Evolutionary conservation across 2,113 vertebrate genomes (phyloP), one percentile per base, ranked within the genome.

Genomic region (Lethenteron camtschaticum): DNA sequence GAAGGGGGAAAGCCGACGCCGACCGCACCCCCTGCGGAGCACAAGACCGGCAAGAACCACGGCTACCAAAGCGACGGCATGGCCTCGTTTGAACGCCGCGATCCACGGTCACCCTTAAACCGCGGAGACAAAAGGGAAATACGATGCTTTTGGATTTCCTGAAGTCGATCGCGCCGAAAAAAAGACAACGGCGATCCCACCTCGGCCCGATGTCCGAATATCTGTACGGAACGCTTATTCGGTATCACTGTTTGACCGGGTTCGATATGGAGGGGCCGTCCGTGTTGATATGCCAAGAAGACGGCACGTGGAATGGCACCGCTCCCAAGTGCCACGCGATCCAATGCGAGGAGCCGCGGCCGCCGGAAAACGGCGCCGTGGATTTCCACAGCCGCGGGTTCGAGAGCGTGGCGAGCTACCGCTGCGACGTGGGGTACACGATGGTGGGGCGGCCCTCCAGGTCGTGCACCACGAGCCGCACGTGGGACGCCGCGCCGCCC

Each of bases 301-400:
- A 94, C 14, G 94, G 88, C 0, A 78, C 80, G 10, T 99, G 94
- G 94, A 97, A 92, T 0, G 88, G 89, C n/a, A 90, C 82, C 3
- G 88, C 92, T 1, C 92, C 94, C 0, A 69, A 76, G 2, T 99
- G 94, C 56, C 63, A 85, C 68, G 87, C 86, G 0, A 79, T 88
- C 18, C 83, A 89, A 73, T 99, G 94, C 69, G 76, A 81, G 66
- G 75, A 83, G 2, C 85, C 88, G 0, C 69, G 76, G 2, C 74
- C 73, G 20, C 90, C 87, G 1, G 79, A 87, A 73, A 84, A 90
- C 0, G 90, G 94, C 4, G 78, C 81, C 73, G 70, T 87, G 41
- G 84, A 81, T 14, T 79, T 90, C 69, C 85, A 82, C 1, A 85
- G 89, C 70, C 83, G 81, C 7, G 83, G 81, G 0, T 73, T 82